Evolutionary conservation across 2,113 vertebrate species (phyloP).

Genomic region (Oreochromis niloticus): DNA sequence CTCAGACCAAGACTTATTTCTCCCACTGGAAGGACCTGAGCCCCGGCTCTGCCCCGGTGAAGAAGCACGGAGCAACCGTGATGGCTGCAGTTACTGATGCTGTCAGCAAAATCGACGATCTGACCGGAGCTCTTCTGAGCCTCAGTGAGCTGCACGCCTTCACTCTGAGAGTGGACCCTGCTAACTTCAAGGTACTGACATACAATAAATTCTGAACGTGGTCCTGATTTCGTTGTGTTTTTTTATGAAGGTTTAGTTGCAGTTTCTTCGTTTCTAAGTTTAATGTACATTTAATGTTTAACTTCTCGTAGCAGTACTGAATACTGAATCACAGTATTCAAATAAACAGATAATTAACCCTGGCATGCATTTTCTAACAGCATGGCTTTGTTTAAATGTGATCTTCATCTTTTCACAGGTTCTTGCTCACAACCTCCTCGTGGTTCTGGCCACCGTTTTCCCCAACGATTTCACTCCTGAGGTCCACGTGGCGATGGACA

Average conservation of each 20-base stretch:
- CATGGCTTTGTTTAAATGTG: neutral
- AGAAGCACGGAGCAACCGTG: conserved; percentile 73
- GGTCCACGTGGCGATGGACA: conserved; percentile 68
- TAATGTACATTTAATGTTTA: too few species aligned
- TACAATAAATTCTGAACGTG: too few species aligned
- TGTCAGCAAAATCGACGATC: conserved; percentile 69
- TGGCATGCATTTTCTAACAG: too few species aligned
- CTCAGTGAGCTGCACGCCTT: conserved; percentile 84
- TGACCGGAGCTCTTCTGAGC: neutral
- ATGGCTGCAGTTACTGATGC: conserved; percentile 61
- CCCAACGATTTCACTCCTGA: conserved; percentile 66
- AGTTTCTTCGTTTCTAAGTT: too few species aligned
- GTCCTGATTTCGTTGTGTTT: too few species aligned
- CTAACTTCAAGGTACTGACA: conserved; percentile 76
- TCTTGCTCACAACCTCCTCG: conserved; percentile 61
- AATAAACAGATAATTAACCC: too few species aligned
- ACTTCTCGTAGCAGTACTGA: too few species aligned
- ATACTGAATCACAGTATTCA: too few species aligned
- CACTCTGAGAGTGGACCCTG: conserved; percentile 80
- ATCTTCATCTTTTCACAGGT: conserved; percentile 36
- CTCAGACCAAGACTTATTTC: conserved; percentile 87
- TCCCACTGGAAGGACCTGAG: conserved; percentile 75
- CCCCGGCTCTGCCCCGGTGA: conserved; percentile 54
- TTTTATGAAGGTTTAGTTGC: too few species aligned
- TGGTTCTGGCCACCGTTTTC: conserved; percentile 54